phyloP scores from a whole-genome alignment of 2,113 vertebrate species.

The Chloroceryle aenea region DNA sequence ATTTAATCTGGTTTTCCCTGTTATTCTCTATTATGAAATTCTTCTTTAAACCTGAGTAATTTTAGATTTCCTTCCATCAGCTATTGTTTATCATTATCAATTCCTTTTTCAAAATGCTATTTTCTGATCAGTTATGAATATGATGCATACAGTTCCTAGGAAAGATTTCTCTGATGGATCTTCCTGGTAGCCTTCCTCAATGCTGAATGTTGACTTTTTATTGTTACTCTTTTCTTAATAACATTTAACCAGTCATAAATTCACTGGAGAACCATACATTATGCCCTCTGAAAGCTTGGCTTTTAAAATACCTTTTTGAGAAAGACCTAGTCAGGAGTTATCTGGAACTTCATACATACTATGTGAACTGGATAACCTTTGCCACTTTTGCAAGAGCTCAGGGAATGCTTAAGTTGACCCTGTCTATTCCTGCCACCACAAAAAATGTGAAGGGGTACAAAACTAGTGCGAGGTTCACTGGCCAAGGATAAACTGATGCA shows the following conservation, averaged over 20 bases:
- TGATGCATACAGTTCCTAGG: rapidly evolving
- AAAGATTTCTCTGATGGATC: background rate
- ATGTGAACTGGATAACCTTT: background rate
- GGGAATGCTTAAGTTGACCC: background rate
- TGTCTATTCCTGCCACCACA: background rate
- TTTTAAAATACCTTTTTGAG: background rate
- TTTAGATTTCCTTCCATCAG: background rate
- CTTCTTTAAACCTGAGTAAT: background rate
- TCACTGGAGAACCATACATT: background rate
- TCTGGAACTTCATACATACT: background rate
- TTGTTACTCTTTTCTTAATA: background rate
- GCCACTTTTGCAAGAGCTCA: background rate
- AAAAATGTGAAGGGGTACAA: background rate
- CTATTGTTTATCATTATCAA: background rate
- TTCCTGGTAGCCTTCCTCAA: background rate
- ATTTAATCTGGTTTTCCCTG: background rate
- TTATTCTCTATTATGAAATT: background rate
- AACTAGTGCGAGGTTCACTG: rapidly evolving
- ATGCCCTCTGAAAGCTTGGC: rapidly evolving
- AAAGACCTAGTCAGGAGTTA: background rate
- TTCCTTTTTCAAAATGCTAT: background rate
- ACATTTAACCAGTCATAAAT: background rate
- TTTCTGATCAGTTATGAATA: background rate
- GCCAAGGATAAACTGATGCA: background rate
- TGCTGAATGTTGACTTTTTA: background rate